A percentile compares a stretch with the other conserved stretches of the same genome.
These are phyloP conservation scores for Scophthalmus maximus DNA, from an alignment of 2,113 vertebrate genomes.

Conservation along the genomic window DNA sequence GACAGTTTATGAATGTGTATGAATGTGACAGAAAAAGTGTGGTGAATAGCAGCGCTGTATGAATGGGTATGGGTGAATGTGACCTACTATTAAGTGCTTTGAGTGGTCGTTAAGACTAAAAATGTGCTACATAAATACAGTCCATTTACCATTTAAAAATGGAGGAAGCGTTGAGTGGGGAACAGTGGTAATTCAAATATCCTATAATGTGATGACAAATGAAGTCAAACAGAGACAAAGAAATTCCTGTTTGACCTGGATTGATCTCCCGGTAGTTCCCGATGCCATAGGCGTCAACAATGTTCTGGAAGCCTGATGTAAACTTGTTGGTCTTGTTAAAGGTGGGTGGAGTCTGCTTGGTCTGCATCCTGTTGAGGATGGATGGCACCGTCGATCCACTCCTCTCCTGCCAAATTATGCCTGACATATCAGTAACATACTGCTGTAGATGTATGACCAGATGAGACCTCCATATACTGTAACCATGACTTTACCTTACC, in stretches of 20 bases:
- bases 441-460: neutral
- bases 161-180: neutral
- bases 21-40: too few species aligned
- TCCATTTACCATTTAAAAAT: too few species aligned
- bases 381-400: slow-evolving; percentile 93
- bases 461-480: neutral
- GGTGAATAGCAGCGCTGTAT: too few species aligned
- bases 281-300: slow-evolving; percentile 95
- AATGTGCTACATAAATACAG: too few species aligned
- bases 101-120: too few species aligned
- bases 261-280: slow-evolving; percentile 97
- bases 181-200: neutral
- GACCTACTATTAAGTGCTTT: too few species aligned
- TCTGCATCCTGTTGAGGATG: slow-evolving; percentile 92
- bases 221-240: neutral
- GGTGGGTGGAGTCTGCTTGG: slow-evolving; percentile 93
- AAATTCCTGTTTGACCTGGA: slow-evolving; percentile 83
- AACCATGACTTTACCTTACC: neutral
- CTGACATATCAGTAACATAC: neutral
- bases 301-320: slow-evolving; percentile 97
- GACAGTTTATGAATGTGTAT: too few species aligned
- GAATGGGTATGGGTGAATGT: too few species aligned
- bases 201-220: neutral
- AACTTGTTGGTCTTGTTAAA: slow-evolving; percentile 99
- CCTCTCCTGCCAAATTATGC: slow-evolving; percentile 84